Evolutionary conservation across 2,113 vertebrate species (phyloP).

Genomic region (Toxostoma redivivum): DNA sequence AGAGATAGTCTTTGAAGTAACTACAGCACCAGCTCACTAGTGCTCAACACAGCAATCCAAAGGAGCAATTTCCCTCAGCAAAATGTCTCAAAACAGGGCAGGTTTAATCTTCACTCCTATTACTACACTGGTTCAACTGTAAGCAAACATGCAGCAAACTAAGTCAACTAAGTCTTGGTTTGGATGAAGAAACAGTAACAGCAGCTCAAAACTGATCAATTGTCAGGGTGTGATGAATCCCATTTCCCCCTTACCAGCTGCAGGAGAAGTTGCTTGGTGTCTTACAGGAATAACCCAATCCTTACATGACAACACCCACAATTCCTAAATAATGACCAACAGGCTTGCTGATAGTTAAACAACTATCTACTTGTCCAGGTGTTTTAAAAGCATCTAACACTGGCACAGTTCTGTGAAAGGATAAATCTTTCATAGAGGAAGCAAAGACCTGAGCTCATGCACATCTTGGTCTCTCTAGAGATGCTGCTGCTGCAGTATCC

Average conservation of each 20-base stretch:
- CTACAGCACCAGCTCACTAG: background rate
- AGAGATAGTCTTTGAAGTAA: background rate
- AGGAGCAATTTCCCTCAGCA: background rate
- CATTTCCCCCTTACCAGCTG: background rate
- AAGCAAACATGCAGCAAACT: background rate
- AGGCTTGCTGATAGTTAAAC: background rate
- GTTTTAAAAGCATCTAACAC: background rate
- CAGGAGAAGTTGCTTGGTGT: background rate
- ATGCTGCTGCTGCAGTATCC: background rate
- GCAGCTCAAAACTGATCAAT: background rate
- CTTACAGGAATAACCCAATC: background rate
- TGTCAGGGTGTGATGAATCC: background rate
- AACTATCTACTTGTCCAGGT: background rate
- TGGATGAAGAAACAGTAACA: background rate
- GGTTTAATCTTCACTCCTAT: background rate
- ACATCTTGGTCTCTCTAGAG: background rate
- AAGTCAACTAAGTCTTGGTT: background rate
- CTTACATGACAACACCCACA: background rate
- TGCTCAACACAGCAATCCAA: background rate
- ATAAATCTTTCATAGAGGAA: background rate
- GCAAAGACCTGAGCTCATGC: background rate
- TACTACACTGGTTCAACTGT: background rate
- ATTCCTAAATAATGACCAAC: background rate
- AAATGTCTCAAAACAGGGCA: background rate
- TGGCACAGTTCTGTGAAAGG: background rate